Conservation (phyloP, 2,888 invertebrate genomes). For the Eilema griseolum region DNA sequence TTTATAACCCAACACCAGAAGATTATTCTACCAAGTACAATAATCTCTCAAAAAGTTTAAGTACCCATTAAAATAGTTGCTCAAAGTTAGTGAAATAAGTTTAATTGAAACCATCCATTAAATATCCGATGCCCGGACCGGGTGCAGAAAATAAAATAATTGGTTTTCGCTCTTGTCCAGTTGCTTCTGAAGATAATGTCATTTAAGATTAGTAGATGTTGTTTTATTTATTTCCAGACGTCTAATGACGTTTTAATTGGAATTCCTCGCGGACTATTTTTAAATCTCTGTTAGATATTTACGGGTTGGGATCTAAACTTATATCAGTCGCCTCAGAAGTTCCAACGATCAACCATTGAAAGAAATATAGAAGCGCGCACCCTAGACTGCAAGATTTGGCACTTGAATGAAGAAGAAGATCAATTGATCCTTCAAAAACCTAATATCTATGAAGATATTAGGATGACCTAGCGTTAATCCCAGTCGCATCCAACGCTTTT, state of each 20-base stretch:
- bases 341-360: too few relatives aligned
- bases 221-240: constrained; percentile 4
- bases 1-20: too few relatives aligned
- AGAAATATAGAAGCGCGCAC: too few relatives aligned
- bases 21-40: neutral
- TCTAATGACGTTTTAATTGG: neutral
- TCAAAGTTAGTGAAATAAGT: neutral
- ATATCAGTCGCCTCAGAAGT: neutral
- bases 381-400: too few relatives aligned
- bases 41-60: constrained; percentile 7
- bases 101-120: neutral
- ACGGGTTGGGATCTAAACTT: neutral
- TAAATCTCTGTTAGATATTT: neutral
- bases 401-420: too few relatives aligned
- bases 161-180: neutral
- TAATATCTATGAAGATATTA: too few relatives aligned
- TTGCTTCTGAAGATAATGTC: neutral
- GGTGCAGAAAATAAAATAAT: constrained; percentile 1
- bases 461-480: too few relatives aligned
- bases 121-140: neutral
- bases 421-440: too few relatives aligned
- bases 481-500: too few relatives aligned
- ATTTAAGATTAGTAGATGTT: neutral
- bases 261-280: neutral
- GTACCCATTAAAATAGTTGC: neutral